Evolutionary conservation across 2,888 invertebrate species (phyloP).

Genomic region (Campoletis raptor): DNA sequence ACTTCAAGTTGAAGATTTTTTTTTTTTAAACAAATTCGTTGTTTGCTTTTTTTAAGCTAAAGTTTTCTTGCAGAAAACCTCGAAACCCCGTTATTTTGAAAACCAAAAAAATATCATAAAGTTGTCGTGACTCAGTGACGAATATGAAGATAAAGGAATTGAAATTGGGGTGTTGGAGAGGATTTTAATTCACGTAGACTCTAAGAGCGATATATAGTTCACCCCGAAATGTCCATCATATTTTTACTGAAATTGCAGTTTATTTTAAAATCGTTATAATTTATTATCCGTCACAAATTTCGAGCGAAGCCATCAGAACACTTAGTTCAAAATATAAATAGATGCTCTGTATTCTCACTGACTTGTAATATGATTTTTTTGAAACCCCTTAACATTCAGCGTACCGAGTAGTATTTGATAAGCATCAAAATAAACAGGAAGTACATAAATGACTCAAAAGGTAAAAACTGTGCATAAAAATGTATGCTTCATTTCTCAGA

Average conservation of each 20-base stretch:
- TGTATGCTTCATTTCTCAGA: not conserved
- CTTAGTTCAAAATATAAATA: not conserved
- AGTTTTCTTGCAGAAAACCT: not conserved
- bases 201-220: not conserved
- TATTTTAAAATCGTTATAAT: not conserved
- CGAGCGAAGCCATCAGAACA: not conserved
- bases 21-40: not conserved
- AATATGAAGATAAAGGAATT: not conserved
- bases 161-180: not conserved
- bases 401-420: not conserved
- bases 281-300: not conserved
- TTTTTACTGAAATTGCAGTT: no score
- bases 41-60: not conserved
- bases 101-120: not conserved
- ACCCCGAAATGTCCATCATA: not conserved
- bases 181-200: not conserved
- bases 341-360: not conserved
- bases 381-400: not conserved
- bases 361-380: not conserved
- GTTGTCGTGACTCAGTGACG: not conserved
- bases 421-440: not conserved
- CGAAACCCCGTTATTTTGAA: not conserved
- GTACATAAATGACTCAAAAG: not conserved
- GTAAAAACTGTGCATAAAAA: not conserved
- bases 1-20: not conserved